Evolutionary conservation across 1,140 invertebrate species (phyloP), one percentile per base, ranked within the genome.

Genomic region (Dendrolimus kikuchii): DNA sequence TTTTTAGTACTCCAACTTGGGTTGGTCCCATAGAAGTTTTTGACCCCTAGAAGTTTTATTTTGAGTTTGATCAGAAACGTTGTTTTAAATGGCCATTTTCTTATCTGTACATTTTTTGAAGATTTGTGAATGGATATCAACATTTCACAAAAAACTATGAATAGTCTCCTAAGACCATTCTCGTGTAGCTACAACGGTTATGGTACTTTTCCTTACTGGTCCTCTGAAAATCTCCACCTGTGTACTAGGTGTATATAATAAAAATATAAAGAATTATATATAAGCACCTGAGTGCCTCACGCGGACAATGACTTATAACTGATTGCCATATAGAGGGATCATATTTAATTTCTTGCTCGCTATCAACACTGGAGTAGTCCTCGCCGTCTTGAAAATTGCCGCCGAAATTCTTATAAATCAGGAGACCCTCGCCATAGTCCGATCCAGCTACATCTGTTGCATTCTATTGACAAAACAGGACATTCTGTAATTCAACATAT

Each of bases 271-370:
- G 4, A 4, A 46, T 23, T 10, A 37, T 5, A 64, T 73, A 77
- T 77, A 90, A 89, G 88, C 89, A 88, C 89, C 85, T 55, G 38
- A 71, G 69, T 43, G 86, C 80, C 51, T 81, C 78, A 5, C 23
- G 23, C 23, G 91, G 90, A 5, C 80, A 79, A 55, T 86, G 85
- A 59, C 90, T 88, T 60, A 92, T 91, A 43, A 91, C 90, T 5
- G 89, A 90, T 57, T 90, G 89, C 91, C 91, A 92, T 5, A 90
- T 90, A 4, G 88, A 88, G 50, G 89, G 90, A 74, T 86, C 90
- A 76, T 87, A 88, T 58, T 87, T 87, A 8, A 86, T 77, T 64
- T 92, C 92, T 68, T 92, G 91, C 67, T 92, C 92, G 67, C 91
- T 91, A 50, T 90, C 89, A 37, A 79, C 73, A 59, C 89, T 90